Conservation (phyloP, 1,140 invertebrate genomes). For the Cheumatopsyche charites region DNA sequence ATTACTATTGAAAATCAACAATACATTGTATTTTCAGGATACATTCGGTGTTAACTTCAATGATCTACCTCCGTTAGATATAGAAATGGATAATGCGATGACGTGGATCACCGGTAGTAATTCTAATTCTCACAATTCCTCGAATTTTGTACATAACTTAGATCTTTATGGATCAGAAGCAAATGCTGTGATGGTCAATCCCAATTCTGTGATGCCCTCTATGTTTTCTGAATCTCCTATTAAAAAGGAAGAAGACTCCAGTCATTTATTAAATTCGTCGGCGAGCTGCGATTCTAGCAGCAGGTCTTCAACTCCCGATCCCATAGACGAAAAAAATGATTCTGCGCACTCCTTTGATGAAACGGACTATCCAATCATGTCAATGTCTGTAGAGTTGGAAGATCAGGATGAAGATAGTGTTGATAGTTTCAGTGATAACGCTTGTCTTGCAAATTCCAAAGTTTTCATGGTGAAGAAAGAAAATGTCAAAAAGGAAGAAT, state of each 20-base stretch:
- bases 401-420: conserved; percentile 53
- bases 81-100: conserved; percentile 67
- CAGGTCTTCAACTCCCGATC: conserved; percentile 57
- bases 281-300: conserved; percentile 53
- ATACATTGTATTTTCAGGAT: conserved; percentile 52
- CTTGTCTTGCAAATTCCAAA: conserved; percentile 53
- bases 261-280: conserved; percentile 59
- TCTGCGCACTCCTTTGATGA: conserved; percentile 68
- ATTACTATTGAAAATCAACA: neutral
- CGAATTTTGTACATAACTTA: conserved; percentile 71
- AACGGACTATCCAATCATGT: neutral
- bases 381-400: conserved; percentile 52
- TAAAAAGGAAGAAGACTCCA: conserved; percentile 58
- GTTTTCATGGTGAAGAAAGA: conserved; percentile 59
- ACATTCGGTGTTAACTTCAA: conserved; percentile 65
- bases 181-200: conserved; percentile 78
- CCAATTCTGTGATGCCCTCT: conserved; percentile 73
- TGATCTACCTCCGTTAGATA: conserved; percentile 68
- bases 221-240: conserved; percentile 65
- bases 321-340: conserved; percentile 66
- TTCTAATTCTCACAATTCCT: conserved; percentile 62
- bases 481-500: conserved; percentile 64
- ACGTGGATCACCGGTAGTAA: conserved; percentile 64
- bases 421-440: conserved; percentile 25
- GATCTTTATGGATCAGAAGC: conserved; percentile 76